phyloP scores from a whole-genome alignment of 2,797 vertebrate species.

The Lepus townsendii region DNA sequence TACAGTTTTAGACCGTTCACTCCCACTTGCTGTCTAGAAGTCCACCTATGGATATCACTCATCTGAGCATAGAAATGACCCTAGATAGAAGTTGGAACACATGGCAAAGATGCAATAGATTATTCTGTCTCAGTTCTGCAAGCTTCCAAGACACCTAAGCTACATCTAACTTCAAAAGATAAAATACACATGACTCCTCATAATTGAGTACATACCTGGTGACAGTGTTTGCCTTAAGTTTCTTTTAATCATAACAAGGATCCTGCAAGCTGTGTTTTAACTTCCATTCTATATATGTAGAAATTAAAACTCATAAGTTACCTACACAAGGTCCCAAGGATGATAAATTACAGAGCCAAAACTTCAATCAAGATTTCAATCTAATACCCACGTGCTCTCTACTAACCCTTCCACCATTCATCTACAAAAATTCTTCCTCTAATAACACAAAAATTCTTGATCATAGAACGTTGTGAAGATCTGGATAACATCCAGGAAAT shows the following conservation, averaged over 20 bases:
- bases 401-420: background rate
- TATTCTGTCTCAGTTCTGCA: background rate
- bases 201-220: background rate
- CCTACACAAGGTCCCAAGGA: background rate
- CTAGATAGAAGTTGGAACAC: background rate
- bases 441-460: slow-evolving; percentile 10
- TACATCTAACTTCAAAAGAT: background rate
- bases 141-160: background rate
- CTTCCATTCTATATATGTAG: background rate
- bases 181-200: background rate
- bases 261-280: background rate
- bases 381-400: background rate
- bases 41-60: too few species aligned
- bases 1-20: background rate
- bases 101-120: background rate
- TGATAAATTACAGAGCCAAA: background rate
- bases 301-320: slow-evolving; percentile 35
- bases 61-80: background rate
- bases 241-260: slow-evolving; percentile 9
- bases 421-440: background rate
- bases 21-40: background rate
- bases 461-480: background rate
- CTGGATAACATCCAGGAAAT: background rate
- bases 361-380: background rate
- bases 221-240: background rate